phyloP scores from a whole-genome alignment of 1,140 invertebrate genomes.

The Drosophila novamexicana region DNA sequence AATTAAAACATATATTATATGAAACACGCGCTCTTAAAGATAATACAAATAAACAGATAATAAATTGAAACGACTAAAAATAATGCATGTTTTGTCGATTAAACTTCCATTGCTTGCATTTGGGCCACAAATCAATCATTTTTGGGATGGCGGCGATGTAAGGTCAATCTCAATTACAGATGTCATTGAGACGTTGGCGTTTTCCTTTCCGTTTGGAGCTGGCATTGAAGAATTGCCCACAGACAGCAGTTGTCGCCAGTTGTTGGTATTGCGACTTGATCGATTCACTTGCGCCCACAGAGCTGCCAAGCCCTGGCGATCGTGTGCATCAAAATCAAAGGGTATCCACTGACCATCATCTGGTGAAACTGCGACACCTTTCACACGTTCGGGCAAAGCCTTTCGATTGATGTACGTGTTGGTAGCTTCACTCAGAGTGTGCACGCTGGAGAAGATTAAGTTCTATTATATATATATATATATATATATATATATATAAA shows the following conservation, averaged over 20 bases:
- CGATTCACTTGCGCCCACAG: constrained; percentile 23
- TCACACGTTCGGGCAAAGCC: constrained; percentile 49
- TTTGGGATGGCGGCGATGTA: constrained; percentile 43
- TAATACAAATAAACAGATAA: neutral
- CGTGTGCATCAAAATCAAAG: constrained; percentile 32
- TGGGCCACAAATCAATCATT: constrained; percentile 9
- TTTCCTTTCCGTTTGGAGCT: constrained; percentile 12
- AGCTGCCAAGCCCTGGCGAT: constrained; percentile 16
- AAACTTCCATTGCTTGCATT: neutral
- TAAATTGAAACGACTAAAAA: too few relatives aligned
- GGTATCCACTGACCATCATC: constrained; percentile 37
- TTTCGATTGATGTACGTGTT: constrained; percentile 51
- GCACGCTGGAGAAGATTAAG: constrained; percentile 46
- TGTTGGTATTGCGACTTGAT: neutral
- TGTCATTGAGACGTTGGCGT: constrained; percentile 10
- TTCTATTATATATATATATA: neutral
- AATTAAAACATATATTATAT: neutral
- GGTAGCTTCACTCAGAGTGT: constrained; percentile 51
- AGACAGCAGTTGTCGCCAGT: constrained; percentile 52
- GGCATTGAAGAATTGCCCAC: neutral
- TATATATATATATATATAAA: neutral
- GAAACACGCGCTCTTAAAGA: neutral
- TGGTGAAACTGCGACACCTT: constrained; percentile 44
- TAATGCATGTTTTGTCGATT: neutral
- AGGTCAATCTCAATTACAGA: constrained; percentile 66